Conservation (phyloP, 2,888 invertebrate species). For the Chloromyia formosa region DNA sequence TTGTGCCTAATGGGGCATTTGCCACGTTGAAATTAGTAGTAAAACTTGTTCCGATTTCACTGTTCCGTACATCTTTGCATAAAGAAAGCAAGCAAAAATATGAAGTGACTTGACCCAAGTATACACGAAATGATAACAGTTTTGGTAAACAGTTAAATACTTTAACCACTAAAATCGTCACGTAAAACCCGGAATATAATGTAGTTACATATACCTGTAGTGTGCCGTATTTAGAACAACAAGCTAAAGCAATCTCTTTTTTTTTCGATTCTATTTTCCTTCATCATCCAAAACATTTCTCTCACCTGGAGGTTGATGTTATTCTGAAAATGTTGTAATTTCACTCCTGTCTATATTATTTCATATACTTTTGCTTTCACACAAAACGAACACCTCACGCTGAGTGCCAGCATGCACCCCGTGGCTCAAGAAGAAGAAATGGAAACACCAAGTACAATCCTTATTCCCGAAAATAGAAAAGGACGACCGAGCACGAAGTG, state of each 20-base stretch:
- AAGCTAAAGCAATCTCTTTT: neutral
- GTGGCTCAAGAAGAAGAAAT: conserved; percentile 18
- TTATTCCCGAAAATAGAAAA: neutral
- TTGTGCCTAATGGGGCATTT: too few relatives aligned
- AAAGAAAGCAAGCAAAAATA: too few relatives aligned
- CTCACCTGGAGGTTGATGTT: conserved; percentile 16
- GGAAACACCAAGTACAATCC: conserved; percentile 23
- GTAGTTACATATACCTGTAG: too few relatives aligned
- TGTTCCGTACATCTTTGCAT: too few relatives aligned
- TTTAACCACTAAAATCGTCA: too few relatives aligned
- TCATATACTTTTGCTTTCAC: conserved; percentile 16
- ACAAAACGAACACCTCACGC: conserved; percentile 10
- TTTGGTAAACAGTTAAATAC: too few relatives aligned
- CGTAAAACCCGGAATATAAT: too few relatives aligned
- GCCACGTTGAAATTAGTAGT: too few relatives aligned
- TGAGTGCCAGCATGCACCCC: neutral
- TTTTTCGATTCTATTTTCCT: neutral
- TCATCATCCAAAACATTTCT: neutral
- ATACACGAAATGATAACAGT: too few relatives aligned
- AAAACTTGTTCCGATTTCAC: too few relatives aligned
- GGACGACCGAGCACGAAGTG: neutral
- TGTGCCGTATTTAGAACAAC: too few relatives aligned
- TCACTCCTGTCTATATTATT: conserved; percentile 17
- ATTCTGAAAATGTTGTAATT: conserved; percentile 29
- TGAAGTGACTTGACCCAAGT: too few relatives aligned